Base-by-base conservation (phyloP, 2,888 invertebrate species). In the Unio pictorum region DNA sequence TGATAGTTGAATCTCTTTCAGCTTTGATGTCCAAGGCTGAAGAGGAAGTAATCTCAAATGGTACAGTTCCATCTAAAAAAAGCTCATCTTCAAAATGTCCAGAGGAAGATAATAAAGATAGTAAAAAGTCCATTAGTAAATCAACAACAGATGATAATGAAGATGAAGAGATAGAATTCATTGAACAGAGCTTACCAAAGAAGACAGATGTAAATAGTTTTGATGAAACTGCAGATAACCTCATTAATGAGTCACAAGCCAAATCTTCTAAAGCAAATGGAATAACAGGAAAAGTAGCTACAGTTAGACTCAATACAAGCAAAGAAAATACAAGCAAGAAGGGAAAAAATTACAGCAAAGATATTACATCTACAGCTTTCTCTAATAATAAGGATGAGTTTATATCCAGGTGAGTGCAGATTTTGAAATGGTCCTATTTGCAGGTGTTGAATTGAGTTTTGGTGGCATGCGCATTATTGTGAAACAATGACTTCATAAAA, bases 21-120 rank as follows among this genome's bases (percentile, higher is more conserved):
- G 87, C 89, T 79, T 86, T 89, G 83, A 84, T 88, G 66, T 82
- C 86, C 73, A 88, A 88, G 76, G 79, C 88, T 75, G 86, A 87
- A 72, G 90, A 90, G 86, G 90, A 90, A 81, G 84, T 87, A 86
- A 88, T 89, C 86, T 88, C 89, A 82, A 89, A 90, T 81, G 89
- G 89, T 63, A 73, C 28, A 65, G 82, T 84, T 61, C 81, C 86
- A 75, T 84, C 80, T 58, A 84, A 84, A 68, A 82, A 83, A 74
- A 70, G 71, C 34, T 66, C 73, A 20, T 69, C 75, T 45, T 68
- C 72, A 45, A 66, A 67, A 67, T 56, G 68, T 61, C 34, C 71
- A 26, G 23, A 28, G 23, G 75, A 78, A 66, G 74, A 71, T 54
- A 75, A 77, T 34, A 75, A 79, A 72, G 79, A 80, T 30, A 78